Percentiles rank a stretch among this genome's conserved stretches.
Conservation (phyloP, 2,888 invertebrate genomes). For the Brachylomia viminalis region DNA sequence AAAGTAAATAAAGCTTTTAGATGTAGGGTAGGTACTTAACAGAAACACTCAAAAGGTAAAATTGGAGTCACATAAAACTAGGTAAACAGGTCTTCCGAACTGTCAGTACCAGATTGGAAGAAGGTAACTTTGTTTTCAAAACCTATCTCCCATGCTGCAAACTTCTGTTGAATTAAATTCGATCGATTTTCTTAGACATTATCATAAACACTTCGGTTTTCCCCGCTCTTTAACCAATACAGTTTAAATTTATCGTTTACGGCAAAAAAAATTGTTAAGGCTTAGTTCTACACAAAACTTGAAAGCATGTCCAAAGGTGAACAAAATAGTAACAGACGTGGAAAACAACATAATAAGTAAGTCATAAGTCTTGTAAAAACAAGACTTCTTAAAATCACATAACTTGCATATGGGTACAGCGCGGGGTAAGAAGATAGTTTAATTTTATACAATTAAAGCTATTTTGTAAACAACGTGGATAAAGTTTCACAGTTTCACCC, state of each 20-base stretch:
- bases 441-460: too few relatives aligned
- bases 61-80: neutral
- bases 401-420: too few relatives aligned
- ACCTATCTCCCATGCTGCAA: neutral
- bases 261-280: too few relatives aligned
- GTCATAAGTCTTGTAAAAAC: too few relatives aligned
- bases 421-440: too few relatives aligned
- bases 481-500: too few relatives aligned
- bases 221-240: neutral
- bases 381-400: too few relatives aligned
- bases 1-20: constrained; percentile 13
- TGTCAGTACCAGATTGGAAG: neutral
- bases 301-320: too few relatives aligned
- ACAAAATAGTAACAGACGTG: too few relatives aligned
- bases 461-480: too few relatives aligned
- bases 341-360: too few relatives aligned
- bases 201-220: neutral
- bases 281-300: too few relatives aligned
- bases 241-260: neutral
- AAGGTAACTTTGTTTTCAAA: neutral
- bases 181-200: neutral
- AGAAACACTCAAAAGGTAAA: neutral
- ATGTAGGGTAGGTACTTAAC: neutral
- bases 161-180: neutral
- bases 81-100: neutral